Evolutionary conservation across 2,797 vertebrate genomes (phyloP).

Genomic region (Malurus splendens): DNA sequence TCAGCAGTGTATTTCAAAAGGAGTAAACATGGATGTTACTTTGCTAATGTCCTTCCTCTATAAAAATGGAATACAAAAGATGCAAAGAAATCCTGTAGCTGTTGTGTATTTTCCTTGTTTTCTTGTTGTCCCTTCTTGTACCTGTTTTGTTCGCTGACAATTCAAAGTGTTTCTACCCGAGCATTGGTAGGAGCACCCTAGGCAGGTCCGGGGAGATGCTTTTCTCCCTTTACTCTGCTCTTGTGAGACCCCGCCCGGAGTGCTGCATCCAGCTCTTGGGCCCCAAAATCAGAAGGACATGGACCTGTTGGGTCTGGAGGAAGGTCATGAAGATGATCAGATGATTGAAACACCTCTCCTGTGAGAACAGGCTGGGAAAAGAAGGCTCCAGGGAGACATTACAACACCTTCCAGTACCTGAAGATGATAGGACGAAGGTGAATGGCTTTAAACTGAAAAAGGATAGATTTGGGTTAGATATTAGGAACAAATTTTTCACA

Average conservation of each 20-base stretch:
- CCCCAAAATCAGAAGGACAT: rapidly evolving
- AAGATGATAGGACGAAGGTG: not conserved
- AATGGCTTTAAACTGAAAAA: not conserved
- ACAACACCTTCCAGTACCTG: not conserved
- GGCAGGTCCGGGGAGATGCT: not conserved
- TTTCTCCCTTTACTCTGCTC: not conserved
- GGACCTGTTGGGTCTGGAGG: not conserved
- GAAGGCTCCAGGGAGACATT: not conserved
- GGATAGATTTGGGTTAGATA: not conserved
- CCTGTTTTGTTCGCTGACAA: not conserved
- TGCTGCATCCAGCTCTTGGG: not conserved
- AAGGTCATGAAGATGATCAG: not conserved
- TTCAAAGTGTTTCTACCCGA: not conserved
- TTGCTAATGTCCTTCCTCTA: not conserved
- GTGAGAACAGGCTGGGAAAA: not conserved
- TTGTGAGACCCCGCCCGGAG: not conserved
- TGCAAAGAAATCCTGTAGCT: not conserved
- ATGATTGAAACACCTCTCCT: not conserved
- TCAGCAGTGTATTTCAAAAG: not conserved
- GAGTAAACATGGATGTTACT: not conserved
- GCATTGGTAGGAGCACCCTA: not conserved
- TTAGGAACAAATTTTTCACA: not conserved
- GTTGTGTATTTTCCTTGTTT: not conserved
- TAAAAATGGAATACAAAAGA: not conserved
- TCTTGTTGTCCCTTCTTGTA: not conserved